A percentile compares a stretch with the other conserved stretches of the same genome.
Evolutionary conservation across 1,140 invertebrate genomes (phyloP).

Genomic region (Rhopalosiphum maidis): DNA sequence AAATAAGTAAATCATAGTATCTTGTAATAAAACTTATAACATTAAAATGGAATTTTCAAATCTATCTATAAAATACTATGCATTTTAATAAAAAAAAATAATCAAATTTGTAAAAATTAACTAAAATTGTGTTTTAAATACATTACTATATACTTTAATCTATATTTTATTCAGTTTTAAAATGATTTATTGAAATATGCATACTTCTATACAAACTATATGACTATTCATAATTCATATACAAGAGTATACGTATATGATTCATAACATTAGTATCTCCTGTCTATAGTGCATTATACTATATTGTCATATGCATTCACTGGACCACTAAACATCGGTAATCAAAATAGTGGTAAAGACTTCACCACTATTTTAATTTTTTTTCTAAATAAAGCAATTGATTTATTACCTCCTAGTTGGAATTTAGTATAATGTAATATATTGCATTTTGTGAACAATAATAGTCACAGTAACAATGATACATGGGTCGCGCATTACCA

Average conservation of each 20-base stretch:
- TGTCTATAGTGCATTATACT: not conserved
- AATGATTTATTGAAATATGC: not conserved
- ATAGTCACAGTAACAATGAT: not conserved
- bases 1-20: not conserved
- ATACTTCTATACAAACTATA: not conserved
- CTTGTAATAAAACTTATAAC: not conserved
- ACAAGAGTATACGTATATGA: not conserved
- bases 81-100: not conserved
- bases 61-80: too few species aligned
- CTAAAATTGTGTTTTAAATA: not conserved
- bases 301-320: not conserved
- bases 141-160: not conserved
- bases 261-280: not conserved
- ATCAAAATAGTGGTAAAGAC: not conserved
- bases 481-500: not conserved
- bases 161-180: not conserved
- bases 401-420: not conserved
- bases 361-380: not conserved
- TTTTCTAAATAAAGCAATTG: not conserved
- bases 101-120: not conserved
- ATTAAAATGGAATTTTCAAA: too few species aligned
- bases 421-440: not conserved
- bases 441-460: constrained; percentile 29
- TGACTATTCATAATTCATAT: not conserved
- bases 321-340: not conserved